Evolutionary conservation across 2,888 invertebrate species (phyloP).

Genomic region (Hyposoter didymator): DNA sequence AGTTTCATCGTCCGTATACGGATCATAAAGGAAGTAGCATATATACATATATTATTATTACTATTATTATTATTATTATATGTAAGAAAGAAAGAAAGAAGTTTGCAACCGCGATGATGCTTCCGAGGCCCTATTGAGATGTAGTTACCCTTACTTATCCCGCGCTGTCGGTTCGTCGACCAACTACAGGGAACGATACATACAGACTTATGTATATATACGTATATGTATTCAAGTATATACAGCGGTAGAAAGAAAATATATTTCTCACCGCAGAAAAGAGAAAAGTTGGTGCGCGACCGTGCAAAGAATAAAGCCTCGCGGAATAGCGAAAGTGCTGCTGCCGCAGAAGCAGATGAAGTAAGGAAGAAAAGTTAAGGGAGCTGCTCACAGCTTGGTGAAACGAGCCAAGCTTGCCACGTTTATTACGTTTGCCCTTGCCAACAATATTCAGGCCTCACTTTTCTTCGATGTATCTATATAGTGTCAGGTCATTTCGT

Average conservation of each 20-base stretch:
- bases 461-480: constrained; percentile 46
- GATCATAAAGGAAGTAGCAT: constrained; percentile 10
- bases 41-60: constrained; percentile 9
- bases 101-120: constrained; percentile 60
- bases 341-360: constrained; percentile 30
- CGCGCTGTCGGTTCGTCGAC: constrained; percentile 69
- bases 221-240: background rate
- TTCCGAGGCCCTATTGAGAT: constrained; percentile 75
- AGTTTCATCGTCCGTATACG: constrained; percentile 9
- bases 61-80: constrained; percentile 4
- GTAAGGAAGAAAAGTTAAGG: constrained; percentile 32
- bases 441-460: constrained; percentile 24
- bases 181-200: constrained; percentile 64
- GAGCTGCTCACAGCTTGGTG: constrained; percentile 22
- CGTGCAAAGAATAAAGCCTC: constrained; percentile 43
- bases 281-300: constrained; percentile 50
- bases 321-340: constrained; percentile 40
- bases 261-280: constrained; percentile 61
- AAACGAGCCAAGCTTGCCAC: constrained; percentile 44
- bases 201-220: constrained; percentile 31
- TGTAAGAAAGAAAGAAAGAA: constrained; percentile 34
- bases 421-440: constrained; percentile 55
- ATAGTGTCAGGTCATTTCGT: constrained; percentile 36
- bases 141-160: constrained; percentile 77
- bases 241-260: constrained; percentile 46